These are phyloP conservation scores for Zaprionus capensis DNA, from an alignment of 1,140 invertebrate species.

Conservation along the genomic window DNA sequence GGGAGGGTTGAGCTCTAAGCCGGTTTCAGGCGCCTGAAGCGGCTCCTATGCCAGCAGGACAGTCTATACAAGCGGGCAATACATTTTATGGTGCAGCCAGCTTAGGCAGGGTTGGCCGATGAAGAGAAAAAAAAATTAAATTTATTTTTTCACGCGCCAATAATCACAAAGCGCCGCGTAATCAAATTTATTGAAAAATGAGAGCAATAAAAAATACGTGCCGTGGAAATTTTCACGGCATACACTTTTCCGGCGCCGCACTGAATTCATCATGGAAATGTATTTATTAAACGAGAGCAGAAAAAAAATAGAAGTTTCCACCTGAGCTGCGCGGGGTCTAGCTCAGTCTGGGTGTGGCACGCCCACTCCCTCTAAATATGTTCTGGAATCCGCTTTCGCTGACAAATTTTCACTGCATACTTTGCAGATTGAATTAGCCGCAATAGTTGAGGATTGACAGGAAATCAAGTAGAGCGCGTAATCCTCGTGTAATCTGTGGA, in stretches of 20 bases:
- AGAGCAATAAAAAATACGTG: conserved; percentile 72
- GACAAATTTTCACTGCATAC: not conserved
- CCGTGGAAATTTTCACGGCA: conserved; percentile 24
- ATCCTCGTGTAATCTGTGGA: not conserved
- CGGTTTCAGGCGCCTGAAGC: conserved; percentile 2
- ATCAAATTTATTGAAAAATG: conserved; percentile 83
- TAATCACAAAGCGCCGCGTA: conserved; percentile 81
- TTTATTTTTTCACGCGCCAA: conserved; percentile 82
- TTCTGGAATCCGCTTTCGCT: not conserved
- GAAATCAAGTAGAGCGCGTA: not conserved
- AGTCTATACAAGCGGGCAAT: not conserved
- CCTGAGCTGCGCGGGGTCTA: not conserved
- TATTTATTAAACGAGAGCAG: conserved; percentile 34
- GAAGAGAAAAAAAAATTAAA: conserved; percentile 59
- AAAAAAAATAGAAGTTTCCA: conserved; percentile 1
- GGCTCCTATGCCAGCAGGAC: not conserved
- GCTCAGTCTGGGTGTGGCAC: not conserved
- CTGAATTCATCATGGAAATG: conserved; percentile 48
- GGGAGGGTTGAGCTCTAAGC: conserved; percentile 14
- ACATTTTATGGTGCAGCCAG: conserved; percentile 63
- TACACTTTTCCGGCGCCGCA: conserved; percentile 11
- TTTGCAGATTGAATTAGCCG: not conserved
- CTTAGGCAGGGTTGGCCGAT: conserved; percentile 48
- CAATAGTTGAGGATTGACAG: not conserved
- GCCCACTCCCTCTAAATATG: not conserved